Evolutionary conservation across 2,113 vertebrate genomes (phyloP).

Genomic region (Colistium nudipinnis): DNA sequence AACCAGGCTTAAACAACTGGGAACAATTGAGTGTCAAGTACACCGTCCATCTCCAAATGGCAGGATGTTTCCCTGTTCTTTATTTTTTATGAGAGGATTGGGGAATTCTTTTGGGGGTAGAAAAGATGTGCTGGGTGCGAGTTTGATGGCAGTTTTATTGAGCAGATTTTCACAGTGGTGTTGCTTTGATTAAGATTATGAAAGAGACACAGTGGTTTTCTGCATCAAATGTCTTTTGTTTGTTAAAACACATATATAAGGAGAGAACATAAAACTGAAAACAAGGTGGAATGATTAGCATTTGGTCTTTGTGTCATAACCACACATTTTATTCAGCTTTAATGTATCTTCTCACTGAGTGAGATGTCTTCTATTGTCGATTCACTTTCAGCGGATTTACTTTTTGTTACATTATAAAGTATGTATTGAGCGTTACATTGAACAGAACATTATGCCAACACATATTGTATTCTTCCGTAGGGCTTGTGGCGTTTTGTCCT

Average conservation of each 20-base stretch:
- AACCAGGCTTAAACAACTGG: not conserved
- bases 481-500: not conserved
- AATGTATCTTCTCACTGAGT: no score
- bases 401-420: not conserved
- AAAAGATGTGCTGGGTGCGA: not conserved
- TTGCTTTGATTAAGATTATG: conserved; percentile 14
- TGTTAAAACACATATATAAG: conserved; percentile 5
- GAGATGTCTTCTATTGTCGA: not conserved
- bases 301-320: not conserved
- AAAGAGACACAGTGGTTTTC: not conserved
- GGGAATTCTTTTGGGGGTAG: not conserved
- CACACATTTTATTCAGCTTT: not conserved
- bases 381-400: not conserved
- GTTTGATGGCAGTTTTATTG: conserved; percentile 25
- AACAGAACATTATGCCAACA: not conserved
- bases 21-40: not conserved
- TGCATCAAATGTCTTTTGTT: conserved; percentile 11
- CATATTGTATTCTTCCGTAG: not conserved
- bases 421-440: not conserved
- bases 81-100: not conserved
- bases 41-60: not conserved
- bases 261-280: not conserved
- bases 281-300: not conserved
- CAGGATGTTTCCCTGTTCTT: not conserved
- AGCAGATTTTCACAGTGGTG: conserved; percentile 20